Conservation (phyloP, 1,140 invertebrate genomes). For the Bombus sylvicola region DNA sequence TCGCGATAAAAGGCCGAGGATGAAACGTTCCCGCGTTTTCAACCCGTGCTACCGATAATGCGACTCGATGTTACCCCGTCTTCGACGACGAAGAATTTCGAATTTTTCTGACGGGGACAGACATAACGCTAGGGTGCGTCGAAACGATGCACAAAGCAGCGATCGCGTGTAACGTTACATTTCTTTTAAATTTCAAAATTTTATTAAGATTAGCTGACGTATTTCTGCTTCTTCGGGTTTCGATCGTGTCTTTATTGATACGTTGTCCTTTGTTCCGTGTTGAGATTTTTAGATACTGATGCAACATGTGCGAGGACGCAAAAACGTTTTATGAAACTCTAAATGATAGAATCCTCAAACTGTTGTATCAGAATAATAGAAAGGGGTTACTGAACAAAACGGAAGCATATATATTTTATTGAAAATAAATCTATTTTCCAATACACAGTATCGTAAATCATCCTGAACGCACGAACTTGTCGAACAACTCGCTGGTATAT, state of each 20-base stretch:
- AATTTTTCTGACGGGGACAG: neutral
- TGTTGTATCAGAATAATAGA: neutral
- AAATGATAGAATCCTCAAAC: neutral
- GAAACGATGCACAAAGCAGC: neutral
- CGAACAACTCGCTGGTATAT: neutral
- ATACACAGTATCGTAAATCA: no score
- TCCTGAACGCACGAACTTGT: neutral
- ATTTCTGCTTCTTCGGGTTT: no score
- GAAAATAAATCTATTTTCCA: no score
- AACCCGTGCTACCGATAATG: neutral
- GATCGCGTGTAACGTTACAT: neutral
- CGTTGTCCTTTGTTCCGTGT: no score
- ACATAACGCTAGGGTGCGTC: neutral
- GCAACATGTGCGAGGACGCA: no score
- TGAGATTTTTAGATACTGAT: neutral
- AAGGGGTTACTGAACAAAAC: no score
- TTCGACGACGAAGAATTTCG: neutral
- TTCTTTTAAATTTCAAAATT: no score
- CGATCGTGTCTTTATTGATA: no score
- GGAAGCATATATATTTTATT: no score
- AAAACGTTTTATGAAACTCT: neutral
- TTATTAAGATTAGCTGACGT: no score
- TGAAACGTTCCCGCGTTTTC: neutral
- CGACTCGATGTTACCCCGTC: neutral
- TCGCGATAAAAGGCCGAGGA: conserved; percentile 10